phyloP scores from a whole-genome alignment of 2,113 vertebrate genomes.

The Mesembrinibis cayennensis region DNA sequence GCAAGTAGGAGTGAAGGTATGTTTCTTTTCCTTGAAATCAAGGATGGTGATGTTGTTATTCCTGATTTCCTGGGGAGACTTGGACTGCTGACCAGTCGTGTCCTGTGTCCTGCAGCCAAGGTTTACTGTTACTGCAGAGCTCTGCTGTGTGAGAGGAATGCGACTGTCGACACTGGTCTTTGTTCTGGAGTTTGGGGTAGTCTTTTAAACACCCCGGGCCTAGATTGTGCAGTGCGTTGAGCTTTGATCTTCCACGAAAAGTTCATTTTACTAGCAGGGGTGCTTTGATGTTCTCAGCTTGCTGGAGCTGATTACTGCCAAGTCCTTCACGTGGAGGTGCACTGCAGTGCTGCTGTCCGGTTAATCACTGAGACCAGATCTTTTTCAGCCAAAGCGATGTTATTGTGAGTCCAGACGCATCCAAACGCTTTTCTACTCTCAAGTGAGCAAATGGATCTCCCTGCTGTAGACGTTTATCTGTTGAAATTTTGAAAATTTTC shows the following conservation, averaged over 20 bases:
- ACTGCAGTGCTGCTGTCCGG: background rate
- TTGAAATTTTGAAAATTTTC: background rate
- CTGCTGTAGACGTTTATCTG: background rate
- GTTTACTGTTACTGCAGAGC: background rate
- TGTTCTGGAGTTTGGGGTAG: background rate
- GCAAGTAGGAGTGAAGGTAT: background rate
- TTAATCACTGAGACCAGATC: background rate
- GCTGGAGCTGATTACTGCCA: background rate
- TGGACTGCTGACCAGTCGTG: background rate
- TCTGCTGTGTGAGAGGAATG: background rate
- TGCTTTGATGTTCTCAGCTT: conserved; percentile 15
- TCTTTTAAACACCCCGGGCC: background rate
- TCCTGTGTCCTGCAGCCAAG: background rate
- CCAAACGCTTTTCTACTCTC: background rate
- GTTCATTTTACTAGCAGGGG: background rate
- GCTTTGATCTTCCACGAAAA: background rate
- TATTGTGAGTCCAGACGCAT: background rate
- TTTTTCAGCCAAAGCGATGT: background rate
- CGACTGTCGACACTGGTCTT: background rate
- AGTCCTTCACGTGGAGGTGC: background rate
- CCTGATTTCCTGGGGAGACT: background rate
- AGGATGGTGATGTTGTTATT: background rate
- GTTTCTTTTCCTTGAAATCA: background rate
- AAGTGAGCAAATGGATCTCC: background rate
- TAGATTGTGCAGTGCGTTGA: background rate